Evolutionary conservation across 2,888 invertebrate genomes (phyloP).

Genomic region (Nomada fucata): DNA sequence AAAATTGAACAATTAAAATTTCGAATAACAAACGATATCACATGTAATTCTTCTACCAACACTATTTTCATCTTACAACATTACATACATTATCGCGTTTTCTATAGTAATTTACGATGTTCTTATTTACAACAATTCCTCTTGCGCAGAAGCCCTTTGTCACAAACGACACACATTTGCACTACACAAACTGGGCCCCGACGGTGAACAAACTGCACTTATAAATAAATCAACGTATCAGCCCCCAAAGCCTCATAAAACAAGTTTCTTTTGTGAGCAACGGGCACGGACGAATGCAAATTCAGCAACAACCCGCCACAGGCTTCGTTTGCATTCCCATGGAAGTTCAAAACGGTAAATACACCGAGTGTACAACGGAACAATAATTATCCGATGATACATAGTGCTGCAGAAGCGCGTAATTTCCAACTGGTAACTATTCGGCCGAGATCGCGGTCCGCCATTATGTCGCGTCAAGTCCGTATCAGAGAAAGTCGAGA

Average conservation of each 20-base stretch:
- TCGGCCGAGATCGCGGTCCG: not conserved
- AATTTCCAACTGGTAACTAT: slow-evolving; percentile 19
- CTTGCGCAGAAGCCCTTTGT: not conserved
- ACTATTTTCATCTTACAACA: too few relatives aligned
- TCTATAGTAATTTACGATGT: too few relatives aligned
- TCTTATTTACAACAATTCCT: not conserved
- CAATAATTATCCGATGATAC: slow-evolving; percentile 45
- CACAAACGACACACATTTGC: too few relatives aligned
- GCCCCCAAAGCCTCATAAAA: slow-evolving; percentile 6
- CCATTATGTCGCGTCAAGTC: slow-evolving; percentile 11
- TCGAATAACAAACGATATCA: too few relatives aligned
- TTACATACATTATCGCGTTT: too few relatives aligned
- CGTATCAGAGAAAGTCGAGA: slow-evolving; percentile 5
- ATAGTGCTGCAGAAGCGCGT: slow-evolving; percentile 20
- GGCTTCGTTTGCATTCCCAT: slow-evolving; percentile 5
- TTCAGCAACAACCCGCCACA: not conserved
- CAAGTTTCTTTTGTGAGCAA: slow-evolving; percentile 10
- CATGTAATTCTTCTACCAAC: too few relatives aligned
- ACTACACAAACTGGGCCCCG: too few relatives aligned
- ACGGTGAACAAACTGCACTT: not conserved
- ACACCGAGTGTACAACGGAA: slow-evolving; percentile 14
- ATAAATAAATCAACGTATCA: slow-evolving; percentile 34
- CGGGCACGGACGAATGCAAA: not conserved
- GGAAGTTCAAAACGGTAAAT: slow-evolving; percentile 38
- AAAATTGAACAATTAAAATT: too few relatives aligned